Conservation (phyloP, 2,113 vertebrate species). For the Micromys minutus region DNA sequence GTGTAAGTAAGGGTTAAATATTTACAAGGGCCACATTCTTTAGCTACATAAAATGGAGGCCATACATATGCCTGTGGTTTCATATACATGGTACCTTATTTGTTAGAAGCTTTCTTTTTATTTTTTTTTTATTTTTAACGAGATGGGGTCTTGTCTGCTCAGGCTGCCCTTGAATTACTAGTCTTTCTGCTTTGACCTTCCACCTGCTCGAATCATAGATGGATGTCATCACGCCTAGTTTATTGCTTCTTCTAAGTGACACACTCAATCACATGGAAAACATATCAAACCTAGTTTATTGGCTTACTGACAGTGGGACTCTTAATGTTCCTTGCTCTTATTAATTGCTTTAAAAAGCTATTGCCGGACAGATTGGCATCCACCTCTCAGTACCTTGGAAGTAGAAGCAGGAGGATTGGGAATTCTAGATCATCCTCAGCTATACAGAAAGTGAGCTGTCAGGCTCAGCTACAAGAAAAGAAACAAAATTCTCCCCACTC, state of each 20-base stretch:
- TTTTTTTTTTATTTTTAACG: not conserved
- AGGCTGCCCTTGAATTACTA: not conserved
- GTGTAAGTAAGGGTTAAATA: not conserved
- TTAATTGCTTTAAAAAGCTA: not conserved
- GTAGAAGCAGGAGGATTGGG: not conserved
- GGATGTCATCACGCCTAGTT: not conserved
- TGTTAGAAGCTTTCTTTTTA: not conserved
- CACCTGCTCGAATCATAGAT: not conserved
- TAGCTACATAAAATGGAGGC: not conserved
- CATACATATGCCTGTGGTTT: not conserved
- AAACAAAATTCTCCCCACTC: not conserved
- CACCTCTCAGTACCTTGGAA: not conserved
- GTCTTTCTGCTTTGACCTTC: not conserved
- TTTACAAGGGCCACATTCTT: not conserved
- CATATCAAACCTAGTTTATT: not conserved
- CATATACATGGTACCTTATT: not conserved
- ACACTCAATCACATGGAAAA: conserved; percentile 60
- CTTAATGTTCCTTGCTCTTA: conserved; percentile 18
- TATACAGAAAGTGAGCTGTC: not conserved
- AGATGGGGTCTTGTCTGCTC: not conserved
- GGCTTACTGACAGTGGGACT: conserved; percentile 7
- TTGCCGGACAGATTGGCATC: not conserved
- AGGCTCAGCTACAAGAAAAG: not conserved
- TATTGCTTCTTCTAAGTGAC: not conserved
- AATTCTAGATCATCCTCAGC: not conserved